Evolutionary conservation across 2,113 vertebrate genomes (phyloP).

Genomic region (Dipodomys merriami): DNA sequence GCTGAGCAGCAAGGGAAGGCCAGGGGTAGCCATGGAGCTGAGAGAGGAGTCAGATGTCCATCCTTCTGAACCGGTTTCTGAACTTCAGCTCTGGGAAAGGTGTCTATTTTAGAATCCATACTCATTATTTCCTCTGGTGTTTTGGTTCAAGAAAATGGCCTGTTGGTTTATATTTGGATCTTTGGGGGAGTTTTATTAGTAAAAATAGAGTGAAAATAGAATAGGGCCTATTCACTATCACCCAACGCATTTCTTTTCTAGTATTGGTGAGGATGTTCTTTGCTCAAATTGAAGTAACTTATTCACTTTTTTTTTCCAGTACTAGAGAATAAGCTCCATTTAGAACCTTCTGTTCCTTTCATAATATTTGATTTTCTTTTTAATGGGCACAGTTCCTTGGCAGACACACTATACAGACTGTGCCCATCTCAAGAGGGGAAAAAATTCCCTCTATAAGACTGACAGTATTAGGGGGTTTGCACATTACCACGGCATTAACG

Average conservation of each 20-base stretch:
- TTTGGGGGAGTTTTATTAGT: conserved; percentile 33
- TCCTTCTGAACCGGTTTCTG: not conserved
- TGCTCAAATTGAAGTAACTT: conserved; percentile 3
- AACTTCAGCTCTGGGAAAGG: not conserved
- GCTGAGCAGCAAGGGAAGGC: not conserved
- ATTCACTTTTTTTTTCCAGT: not conserved
- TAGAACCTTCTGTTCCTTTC: not conserved
- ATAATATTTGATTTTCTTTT: conserved; percentile 23
- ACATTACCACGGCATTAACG: not conserved
- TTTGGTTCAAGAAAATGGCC: conserved; percentile 10
- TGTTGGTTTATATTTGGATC: not conserved
- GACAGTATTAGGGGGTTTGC: not conserved
- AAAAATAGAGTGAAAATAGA: not conserved
- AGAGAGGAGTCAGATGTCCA: not conserved
- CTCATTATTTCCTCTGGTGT: not conserved
- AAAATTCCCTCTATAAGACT: not conserved
- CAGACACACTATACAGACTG: not conserved
- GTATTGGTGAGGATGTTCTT: not conserved
- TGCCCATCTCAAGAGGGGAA: not conserved
- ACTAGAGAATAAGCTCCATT: not conserved
- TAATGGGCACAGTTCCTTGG: not conserved
- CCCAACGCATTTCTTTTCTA: conserved; percentile 19
- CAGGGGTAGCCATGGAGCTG: not conserved
- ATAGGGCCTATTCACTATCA: not conserved
- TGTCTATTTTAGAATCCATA: not conserved